Conservation (phyloP, 1,140 invertebrate genomes). For the Pogonus chalceus region DNA sequence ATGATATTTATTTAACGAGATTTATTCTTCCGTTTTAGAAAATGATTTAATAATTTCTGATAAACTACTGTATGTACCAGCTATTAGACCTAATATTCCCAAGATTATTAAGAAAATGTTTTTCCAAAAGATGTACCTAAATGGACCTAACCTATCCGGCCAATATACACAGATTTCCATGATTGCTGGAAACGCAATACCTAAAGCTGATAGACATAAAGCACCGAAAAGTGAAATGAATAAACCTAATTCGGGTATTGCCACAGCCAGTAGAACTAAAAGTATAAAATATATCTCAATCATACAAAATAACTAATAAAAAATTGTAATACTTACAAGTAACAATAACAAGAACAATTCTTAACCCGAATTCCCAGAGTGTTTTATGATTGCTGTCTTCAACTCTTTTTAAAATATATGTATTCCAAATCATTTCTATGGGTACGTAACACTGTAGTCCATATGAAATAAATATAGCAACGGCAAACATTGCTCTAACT, state of each 20-base stretch:
- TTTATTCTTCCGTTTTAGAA: neutral
- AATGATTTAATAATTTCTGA: constrained; percentile 22
- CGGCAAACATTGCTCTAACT: constrained; percentile 73
- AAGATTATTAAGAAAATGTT: constrained; percentile 47
- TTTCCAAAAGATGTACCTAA: constrained; percentile 39
- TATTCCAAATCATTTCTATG: constrained; percentile 79
- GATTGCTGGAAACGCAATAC: constrained; percentile 72
- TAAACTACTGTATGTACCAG: constrained; percentile 31
- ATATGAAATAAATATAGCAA: constrained; percentile 85
- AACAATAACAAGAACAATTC: constrained; percentile 52
- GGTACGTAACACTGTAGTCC: constrained; percentile 92
- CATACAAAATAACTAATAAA: constrained; percentile 33
- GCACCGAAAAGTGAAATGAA: constrained; percentile 81
- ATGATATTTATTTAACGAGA: too few relatives aligned
- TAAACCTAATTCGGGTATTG: constrained; percentile 65
- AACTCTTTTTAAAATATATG: constrained; percentile 49
- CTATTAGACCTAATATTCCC: constrained; percentile 43
- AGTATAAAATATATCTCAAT: constrained; percentile 43
- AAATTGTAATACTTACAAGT: constrained; percentile 55
- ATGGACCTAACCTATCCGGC: constrained; percentile 36
- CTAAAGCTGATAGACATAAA: constrained; percentile 65
- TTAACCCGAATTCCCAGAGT: constrained; percentile 51
- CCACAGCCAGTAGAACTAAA: constrained; percentile 61
- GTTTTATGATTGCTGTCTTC: constrained; percentile 36
- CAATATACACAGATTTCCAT: constrained; percentile 61